Conservation (phyloP, 2,113 vertebrate species). For the Psophia crepitans region DNA sequence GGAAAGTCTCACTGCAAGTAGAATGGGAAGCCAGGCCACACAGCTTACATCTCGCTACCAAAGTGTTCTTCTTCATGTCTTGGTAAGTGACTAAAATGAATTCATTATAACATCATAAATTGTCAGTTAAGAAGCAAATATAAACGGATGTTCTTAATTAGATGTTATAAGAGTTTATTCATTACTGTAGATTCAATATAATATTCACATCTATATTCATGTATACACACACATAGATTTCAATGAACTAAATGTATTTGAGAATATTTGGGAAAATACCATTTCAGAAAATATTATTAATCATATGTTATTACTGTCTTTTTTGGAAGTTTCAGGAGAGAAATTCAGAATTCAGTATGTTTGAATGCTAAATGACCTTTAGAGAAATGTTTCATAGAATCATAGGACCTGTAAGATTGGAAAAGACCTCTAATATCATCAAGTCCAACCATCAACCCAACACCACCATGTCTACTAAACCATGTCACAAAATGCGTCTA, state of each 20-base stretch:
- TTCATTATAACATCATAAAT: neutral
- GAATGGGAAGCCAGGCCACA: slow-evolving; percentile 84
- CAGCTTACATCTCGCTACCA: slow-evolving; percentile 91
- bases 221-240: neutral
- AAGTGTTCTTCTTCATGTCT: slow-evolving; percentile 84
- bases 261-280: neutral
- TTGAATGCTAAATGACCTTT: neutral
- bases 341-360: neutral
- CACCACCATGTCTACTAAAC: too few relatives aligned
- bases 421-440: too few relatives aligned
- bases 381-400: neutral
- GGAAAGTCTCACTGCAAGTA: slow-evolving; percentile 83
- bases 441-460: too few relatives aligned
- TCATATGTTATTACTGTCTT: neutral
- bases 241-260: neutral
- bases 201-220: neutral
- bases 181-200: neutral
- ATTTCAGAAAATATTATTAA: neutral
- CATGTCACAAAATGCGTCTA: too few relatives aligned
- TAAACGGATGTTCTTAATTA: neutral
- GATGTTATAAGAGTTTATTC: neutral
- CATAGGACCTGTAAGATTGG: too few relatives aligned
- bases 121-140: neutral
- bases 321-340: neutral
- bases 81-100: slow-evolving; percentile 72